Evolutionary conservation across 2,888 invertebrate genomes (phyloP), one percentile per base, ranked within the genome.

Genomic region (Dynastes tityus): DNA sequence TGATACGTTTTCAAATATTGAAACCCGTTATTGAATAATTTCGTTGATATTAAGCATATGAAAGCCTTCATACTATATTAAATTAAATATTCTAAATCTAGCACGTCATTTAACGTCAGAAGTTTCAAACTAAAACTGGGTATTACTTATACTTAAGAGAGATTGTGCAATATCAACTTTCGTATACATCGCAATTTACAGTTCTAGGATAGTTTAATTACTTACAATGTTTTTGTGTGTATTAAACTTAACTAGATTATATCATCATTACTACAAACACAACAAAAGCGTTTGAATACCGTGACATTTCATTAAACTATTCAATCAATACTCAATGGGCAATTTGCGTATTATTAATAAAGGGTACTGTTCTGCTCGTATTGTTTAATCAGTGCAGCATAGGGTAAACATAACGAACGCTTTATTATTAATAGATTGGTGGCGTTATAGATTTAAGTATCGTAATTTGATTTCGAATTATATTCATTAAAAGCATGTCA

Each of bases 391-490:
- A 53, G 16, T 53, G 53, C 53, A 16, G 16, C 53, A 2, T n/a
- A 5, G 53, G 1, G 16, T 53, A 53, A 53, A 53, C 53, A 53
- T 53, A 11, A n/a, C 53, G 0, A 53, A 45, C 45, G 45, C 2
- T 45, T 6, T 53, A 53, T 53, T 53, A 53, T n/a, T 53, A 53
- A 53, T 16, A 53, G 8, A 11, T 45, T 8, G 45, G 53, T 5
- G 13, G 13, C 13, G 13, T n/a, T n/a, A 6, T 53, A 53, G 16
- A 1, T 53, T 16, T 6, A 13, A 53, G 53, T 53, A 53, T 16
- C 53, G 16, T 53, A 53, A 53, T 53, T 53, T 53, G n/a, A 53
- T 53, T 53, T n/a, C 53, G n/a, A 16, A 53, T 53, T 53, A 16
- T 53, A 13, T 2, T 16, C 4, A 53, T 53, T 53, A 53, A 16